Conservation (phyloP, 2,113 vertebrate genomes). For the Conger conger region DNA sequence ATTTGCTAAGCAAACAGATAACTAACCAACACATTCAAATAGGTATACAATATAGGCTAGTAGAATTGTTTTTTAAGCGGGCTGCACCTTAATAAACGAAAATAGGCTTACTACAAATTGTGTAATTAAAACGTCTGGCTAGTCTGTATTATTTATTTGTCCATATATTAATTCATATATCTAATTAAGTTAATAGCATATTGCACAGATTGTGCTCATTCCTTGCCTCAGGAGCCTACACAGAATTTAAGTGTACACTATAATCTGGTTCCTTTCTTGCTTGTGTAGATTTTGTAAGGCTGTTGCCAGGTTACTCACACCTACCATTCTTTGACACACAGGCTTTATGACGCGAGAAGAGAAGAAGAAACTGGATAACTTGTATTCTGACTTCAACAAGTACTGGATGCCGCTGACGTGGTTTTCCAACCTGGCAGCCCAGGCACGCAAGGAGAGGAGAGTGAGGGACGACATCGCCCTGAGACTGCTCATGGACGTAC, state of each 20-base stretch:
- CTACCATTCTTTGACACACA: slow-evolving; percentile 28
- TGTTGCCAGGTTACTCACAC: not conserved
- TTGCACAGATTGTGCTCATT: not conserved
- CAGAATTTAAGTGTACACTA: too few species aligned
- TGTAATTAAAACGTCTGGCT: too few species aligned
- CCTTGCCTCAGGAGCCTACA: too few species aligned
- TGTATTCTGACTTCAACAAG: slow-evolving; percentile 87
- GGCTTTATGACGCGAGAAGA: slow-evolving; percentile 83
- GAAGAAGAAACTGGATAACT: slow-evolving; percentile 74
- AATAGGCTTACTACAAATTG: too few species aligned
- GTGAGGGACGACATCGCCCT: slow-evolving; percentile 80
- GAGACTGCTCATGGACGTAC: slow-evolving; percentile 84
- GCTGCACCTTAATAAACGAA: too few species aligned
- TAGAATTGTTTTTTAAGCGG: too few species aligned
- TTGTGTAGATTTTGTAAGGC: not conserved
- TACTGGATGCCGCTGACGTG: slow-evolving; percentile 90
- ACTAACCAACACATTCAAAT: too few species aligned
- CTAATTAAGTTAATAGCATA: too few species aligned
- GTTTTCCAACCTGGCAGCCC: slow-evolving; percentile 83
- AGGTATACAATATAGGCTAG: too few species aligned
- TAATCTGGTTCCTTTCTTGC: not conserved
- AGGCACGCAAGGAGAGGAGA: slow-evolving; percentile 73
- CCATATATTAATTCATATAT: not conserved
- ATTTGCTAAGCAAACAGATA: too few species aligned
- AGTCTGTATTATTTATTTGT: too few species aligned